Evolutionary conservation across 2,888 invertebrate genomes (phyloP).

Genomic region (Luperina testacea): DNA sequence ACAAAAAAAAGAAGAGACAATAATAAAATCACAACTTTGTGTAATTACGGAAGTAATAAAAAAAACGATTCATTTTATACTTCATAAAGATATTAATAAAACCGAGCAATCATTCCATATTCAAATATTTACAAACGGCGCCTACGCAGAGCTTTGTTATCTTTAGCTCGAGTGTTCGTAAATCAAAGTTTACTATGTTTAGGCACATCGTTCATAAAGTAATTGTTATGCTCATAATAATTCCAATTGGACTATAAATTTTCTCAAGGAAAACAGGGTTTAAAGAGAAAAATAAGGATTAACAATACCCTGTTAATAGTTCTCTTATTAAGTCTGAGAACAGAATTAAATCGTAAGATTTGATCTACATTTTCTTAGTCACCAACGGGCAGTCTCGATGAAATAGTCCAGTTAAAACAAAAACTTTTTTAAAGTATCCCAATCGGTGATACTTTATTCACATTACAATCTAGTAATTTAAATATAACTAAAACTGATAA

Average conservation of each 20-base stretch:
- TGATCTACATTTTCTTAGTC: neutral
- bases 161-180: slow-evolving; percentile 34
- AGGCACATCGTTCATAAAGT: slow-evolving; percentile 30
- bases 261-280: slow-evolving; percentile 32
- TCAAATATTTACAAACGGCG: slow-evolving; percentile 41
- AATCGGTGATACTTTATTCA: too few species aligned
- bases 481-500: neutral
- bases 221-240: slow-evolving; percentile 13
- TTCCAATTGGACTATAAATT: slow-evolving; percentile 14
- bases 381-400: neutral
- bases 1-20: neutral
- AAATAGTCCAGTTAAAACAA: neutral
- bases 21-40: slow-evolving; percentile 25
- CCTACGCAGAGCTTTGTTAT: slow-evolving; percentile 31
- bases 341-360: neutral
- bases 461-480: neutral
- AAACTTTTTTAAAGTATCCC: too few species aligned
- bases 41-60: slow-evolving; percentile 42
- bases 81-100: slow-evolving; percentile 1
- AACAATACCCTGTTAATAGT: slow-evolving; percentile 27
- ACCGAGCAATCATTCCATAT: slow-evolving; percentile 18
- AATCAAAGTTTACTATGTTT: slow-evolving; percentile 40
- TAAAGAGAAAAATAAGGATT: slow-evolving; percentile 10
- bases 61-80: slow-evolving; percentile 33
- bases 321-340: slow-evolving; percentile 13